A percentile compares a stretch with the other conserved stretches of the same genome.
These are phyloP conservation scores for Trinorchestia longiramus DNA, from an alignment of 1,140 invertebrate genomes.

Conservation along the genomic window DNA sequence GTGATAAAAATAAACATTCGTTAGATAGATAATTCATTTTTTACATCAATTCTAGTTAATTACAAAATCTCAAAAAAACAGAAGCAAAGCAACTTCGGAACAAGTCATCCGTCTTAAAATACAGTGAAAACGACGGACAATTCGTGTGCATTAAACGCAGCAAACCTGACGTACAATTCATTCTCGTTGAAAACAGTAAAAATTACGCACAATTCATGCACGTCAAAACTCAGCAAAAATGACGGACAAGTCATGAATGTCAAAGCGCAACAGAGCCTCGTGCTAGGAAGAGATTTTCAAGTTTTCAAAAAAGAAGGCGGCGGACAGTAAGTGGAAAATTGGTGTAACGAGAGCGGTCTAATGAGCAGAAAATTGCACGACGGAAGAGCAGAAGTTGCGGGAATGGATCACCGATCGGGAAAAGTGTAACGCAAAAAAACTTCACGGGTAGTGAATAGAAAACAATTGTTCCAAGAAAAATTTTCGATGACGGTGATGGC, in stretches of 20 bases:
- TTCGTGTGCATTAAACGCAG: neutral
- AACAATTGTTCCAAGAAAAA: neutral
- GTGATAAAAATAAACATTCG: too few species aligned
- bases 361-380: slow-evolving; percentile 49
- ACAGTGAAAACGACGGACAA: neutral
- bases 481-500: slow-evolving; percentile 8
- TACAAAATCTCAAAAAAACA: too few species aligned
- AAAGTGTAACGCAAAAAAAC: slow-evolving; percentile 22
- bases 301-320: slow-evolving; percentile 29
- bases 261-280: slow-evolving; percentile 18
- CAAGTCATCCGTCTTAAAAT: too few species aligned
- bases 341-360: slow-evolving; percentile 53
- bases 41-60: too few species aligned
- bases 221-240: neutral
- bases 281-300: slow-evolving; percentile 45
- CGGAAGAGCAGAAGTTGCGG: neutral
- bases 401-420: slow-evolving; percentile 33
- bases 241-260: neutral
- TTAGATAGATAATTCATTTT: too few species aligned
- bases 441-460: neutral
- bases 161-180: neutral
- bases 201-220: neutral
- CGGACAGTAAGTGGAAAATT: slow-evolving; percentile 54
- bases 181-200: neutral
- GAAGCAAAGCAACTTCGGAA: too few species aligned